Percentiles rank a stretch among this genome's conserved stretches.
Evolutionary conservation across 1,140 invertebrate genomes (phyloP).

Genomic region (Camponotus floridanus): DNA sequence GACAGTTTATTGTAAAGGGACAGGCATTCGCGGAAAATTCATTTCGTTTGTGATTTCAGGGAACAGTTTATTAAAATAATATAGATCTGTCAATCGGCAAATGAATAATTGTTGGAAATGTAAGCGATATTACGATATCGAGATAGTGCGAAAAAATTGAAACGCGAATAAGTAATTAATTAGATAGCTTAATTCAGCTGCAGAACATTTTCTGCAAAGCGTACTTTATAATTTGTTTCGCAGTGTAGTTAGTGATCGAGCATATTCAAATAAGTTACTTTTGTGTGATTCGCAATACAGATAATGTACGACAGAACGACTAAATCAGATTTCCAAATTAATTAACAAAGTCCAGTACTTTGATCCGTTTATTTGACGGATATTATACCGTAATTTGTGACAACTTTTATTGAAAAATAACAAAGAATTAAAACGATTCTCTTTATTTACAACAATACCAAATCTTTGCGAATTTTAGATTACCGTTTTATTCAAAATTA

Average conservation of each 20-base stretch:
- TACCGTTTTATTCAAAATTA: background rate
- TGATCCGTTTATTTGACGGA: constrained; percentile 20
- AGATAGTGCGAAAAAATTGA: background rate
- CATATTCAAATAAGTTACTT: constrained; percentile 29
- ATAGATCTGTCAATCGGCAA: background rate
- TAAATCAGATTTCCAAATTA: constrained; percentile 42
- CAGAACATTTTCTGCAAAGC: background rate
- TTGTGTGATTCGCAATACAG: constrained; percentile 32
- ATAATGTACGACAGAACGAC: constrained; percentile 3
- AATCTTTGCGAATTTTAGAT: background rate
- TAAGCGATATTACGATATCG: background rate
- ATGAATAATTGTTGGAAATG: background rate
- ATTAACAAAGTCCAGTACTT: constrained; percentile 33
- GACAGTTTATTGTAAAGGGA: background rate
- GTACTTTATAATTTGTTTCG: constrained; percentile 18
- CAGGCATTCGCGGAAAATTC: background rate
- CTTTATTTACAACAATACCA: background rate
- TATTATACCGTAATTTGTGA: constrained; percentile 1
- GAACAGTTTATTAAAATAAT: constrained; percentile 35
- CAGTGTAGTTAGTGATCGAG: background rate
- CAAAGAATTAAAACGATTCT: background rate
- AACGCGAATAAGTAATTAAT: background rate
- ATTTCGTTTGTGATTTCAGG: constrained; percentile 5
- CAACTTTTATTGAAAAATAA: background rate
- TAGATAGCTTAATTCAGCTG: background rate